Conservation (phyloP, 1,140 invertebrate genomes). For the Steinernema feltiae region DNA sequence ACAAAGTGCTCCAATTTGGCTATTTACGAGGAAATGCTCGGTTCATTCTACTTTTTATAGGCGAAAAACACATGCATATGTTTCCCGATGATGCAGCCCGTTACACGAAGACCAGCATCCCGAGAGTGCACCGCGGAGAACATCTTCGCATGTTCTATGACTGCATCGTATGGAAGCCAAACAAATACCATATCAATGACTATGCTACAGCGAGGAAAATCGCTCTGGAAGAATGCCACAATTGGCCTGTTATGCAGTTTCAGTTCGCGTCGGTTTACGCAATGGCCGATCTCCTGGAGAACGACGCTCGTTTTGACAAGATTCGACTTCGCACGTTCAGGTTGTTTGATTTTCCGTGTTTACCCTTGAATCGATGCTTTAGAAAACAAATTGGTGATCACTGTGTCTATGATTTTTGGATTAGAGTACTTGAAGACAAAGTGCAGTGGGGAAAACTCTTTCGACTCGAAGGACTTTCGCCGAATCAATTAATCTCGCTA, state of each 20-base stretch:
- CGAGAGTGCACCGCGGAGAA: conserved; percentile 28
- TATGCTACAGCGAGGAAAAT: conserved; percentile 36
- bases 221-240: conserved; percentile 22
- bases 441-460: conserved; percentile 36
- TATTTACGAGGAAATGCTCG: neutral
- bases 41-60: conserved; percentile 22
- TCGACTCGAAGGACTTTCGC: conserved; percentile 34
- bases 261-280: conserved; percentile 45
- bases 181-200: conserved; percentile 37
- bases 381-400: conserved; percentile 38
- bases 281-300: conserved; percentile 36
- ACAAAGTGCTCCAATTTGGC: conserved; percentile 12
- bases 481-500: conserved; percentile 34
- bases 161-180: conserved; percentile 31
- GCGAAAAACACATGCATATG: conserved; percentile 43
- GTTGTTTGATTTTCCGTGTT: too few species aligned
- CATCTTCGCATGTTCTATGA: conserved; percentile 43
- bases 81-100: conserved; percentile 35
- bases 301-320: conserved; percentile 41
- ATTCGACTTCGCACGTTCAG: conserved; percentile 32
- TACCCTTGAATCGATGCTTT: too few species aligned
- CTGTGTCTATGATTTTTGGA: conserved; percentile 42
- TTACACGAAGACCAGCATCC: conserved; percentile 21
- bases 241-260: conserved; percentile 44
- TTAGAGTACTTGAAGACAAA: conserved; percentile 36